phyloP scores from a whole-genome alignment of 2,113 vertebrate species.

The Aspiorhynchus laticeps region DNA sequence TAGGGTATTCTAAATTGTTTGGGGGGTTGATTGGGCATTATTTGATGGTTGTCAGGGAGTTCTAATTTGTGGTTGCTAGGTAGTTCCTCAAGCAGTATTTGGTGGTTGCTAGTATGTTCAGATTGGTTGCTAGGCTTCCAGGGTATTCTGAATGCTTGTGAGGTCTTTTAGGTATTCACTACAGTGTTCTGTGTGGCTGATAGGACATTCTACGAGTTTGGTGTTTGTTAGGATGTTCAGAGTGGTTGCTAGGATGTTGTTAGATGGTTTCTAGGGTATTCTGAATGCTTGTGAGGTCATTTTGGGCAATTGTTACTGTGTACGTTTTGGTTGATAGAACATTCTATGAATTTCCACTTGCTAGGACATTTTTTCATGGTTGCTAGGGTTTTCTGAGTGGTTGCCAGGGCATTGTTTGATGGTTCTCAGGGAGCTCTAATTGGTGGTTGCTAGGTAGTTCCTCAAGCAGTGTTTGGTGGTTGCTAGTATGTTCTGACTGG shows the following conservation, averaged over 20 bases:
- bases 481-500: not conserved
- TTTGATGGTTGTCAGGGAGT: not conserved
- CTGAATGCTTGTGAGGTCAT: too few species aligned
- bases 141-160: too few species aligned
- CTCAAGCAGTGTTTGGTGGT: not conserved
- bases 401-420: not conserved
- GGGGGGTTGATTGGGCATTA: too few species aligned
- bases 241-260: not conserved
- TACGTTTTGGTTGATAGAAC: too few species aligned
- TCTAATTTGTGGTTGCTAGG: too few species aligned
- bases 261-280: not conserved
- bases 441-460: not conserved
- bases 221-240: not conserved
- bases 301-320: too few species aligned
- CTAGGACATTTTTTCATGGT: not conserved
- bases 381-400: not conserved
- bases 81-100: not conserved
- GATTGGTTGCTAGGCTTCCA: too few species aligned
- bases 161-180: too few species aligned
- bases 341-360: too few species aligned
- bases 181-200: not conserved
- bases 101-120: not conserved
- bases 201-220: too few species aligned
- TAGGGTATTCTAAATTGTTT: too few species aligned
- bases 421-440: not conserved